Conservation (phyloP, 2,113 vertebrate species). For the Colossoma macropomum region DNA sequence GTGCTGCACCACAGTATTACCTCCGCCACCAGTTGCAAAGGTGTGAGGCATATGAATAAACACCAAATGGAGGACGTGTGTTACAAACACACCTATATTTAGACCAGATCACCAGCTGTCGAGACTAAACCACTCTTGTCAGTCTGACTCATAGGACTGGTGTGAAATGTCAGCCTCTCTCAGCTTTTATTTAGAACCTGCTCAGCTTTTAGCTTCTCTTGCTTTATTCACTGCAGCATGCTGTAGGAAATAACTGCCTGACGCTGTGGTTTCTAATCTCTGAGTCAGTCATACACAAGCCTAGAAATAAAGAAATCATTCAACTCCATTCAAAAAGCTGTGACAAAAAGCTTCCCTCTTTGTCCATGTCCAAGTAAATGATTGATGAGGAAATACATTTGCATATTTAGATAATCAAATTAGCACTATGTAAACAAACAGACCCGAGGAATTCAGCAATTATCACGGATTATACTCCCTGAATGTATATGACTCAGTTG, state of each 20-base stretch:
- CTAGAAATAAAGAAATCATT: not conserved
- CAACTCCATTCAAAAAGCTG: not conserved
- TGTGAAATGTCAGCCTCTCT: slow-evolving; percentile 31
- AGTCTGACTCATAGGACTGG: slow-evolving; percentile 22
- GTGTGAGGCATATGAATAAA: slow-evolving; percentile 10
- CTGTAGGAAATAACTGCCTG: slow-evolving; percentile 12
- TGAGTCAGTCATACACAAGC: not conserved
- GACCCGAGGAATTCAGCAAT: not conserved
- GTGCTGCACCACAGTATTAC: not conserved
- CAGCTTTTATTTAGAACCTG: slow-evolving; percentile 5
- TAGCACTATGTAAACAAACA: slow-evolving; percentile 8
- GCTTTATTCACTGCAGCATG: not conserved
- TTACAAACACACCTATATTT: slow-evolving; percentile 39
- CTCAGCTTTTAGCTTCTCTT: slow-evolving; percentile 7
- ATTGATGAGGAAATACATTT: slow-evolving; percentile 16
- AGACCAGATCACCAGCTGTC: slow-evolving; percentile 19
- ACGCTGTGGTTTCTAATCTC: not conserved
- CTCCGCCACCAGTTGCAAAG: not conserved
- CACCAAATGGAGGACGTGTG: not conserved
- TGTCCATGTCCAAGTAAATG: not conserved
- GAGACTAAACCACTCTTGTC: not conserved
- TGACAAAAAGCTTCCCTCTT: not conserved
- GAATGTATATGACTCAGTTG: slow-evolving; percentile 36
- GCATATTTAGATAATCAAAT: slow-evolving; percentile 40
- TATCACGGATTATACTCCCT: slow-evolving; percentile 19